A percentile compares a stretch with the other conserved stretches of the same genome.
Evolutionary conservation across 2,888 invertebrate genomes (phyloP).

Genomic region (Toxonevra muliebris): DNA sequence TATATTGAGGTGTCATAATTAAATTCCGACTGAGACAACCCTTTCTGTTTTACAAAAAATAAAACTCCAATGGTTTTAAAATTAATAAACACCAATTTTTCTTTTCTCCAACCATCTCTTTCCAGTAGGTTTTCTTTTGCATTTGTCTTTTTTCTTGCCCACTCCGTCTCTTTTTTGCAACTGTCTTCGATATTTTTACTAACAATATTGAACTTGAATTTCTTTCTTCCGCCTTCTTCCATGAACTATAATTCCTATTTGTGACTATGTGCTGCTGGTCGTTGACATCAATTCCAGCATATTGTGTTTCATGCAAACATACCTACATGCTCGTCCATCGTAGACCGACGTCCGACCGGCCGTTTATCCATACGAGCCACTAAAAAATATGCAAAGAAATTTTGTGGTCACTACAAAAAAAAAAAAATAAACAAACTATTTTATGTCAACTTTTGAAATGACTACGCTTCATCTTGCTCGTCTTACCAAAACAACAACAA

Average conservation of each 20-base stretch:
- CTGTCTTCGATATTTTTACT: not conserved
- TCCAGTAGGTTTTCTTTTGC: not conserved
- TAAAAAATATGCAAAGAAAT: slow-evolving; percentile 27
- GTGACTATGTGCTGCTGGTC: slow-evolving; percentile 8
- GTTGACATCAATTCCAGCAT: slow-evolving; percentile 17
- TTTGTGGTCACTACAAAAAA: slow-evolving; percentile 31
- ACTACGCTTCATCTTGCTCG: no score
- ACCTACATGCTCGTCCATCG: not conserved
- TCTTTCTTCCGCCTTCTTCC: not conserved
- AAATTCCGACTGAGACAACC: no score
- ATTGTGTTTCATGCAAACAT: not conserved
- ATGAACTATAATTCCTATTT: slow-evolving; percentile 2
- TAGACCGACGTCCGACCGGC: not conserved
- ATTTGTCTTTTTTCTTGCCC: not conserved
- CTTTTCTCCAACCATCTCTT: no score
- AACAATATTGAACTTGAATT: slow-evolving; percentile 26
- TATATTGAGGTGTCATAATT: no score
- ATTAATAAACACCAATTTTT: no score
- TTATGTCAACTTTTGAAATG: not conserved
- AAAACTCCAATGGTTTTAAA: no score
- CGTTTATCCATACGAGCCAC: not conserved
- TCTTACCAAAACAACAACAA: no score
- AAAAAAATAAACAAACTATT: slow-evolving; percentile 2
- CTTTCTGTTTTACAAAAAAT: no score
- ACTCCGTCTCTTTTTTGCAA: not conserved